Base-by-base conservation (phyloP, 53 echinoderm and acorn worm genomes). In the Temnopleurus reevesii region DNA sequence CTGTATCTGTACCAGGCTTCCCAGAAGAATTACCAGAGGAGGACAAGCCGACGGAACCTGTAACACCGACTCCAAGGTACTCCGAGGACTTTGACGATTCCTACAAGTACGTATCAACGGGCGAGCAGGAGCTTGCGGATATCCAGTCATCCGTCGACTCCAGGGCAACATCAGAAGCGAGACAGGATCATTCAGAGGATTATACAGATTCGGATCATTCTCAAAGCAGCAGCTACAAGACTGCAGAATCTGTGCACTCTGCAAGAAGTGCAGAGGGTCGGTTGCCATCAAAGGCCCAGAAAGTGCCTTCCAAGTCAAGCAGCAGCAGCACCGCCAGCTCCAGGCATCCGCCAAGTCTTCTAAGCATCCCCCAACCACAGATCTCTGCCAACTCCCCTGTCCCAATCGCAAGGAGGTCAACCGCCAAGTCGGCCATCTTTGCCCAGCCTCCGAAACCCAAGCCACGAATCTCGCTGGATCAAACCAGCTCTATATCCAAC, bases 371-470 rank as follows among this genome's bases (percentile, higher is more conserved):
- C 9, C 87, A 94, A 61, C 94, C 94, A 8, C 86, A 92, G 82
- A 86, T 92, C 47, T 94, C 94, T 4, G 91, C 92, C 58, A 92
- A 91, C 44, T 94, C 94, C 12, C 94, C 94, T 17, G 63, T 94
- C 35, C 94, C 92, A 5, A 53, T 90, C 5, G 79, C 91, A 15
- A 77, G 88, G 21, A 81, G 55, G 21, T 87, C 88, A 35, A 76
- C 61, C 36, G 86, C 87, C 33, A 85, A 89, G 33, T 59, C 90
- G 24, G 84, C 81, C 12, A 53, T 47, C 29, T 29, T 45, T 36
- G 77, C 24, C 31, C 93, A 81, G 15, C 60, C 41, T 65, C 93
- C 93, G 18, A 83, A 91, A 38, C 93, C 93, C 19, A 91, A 81
- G 77, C 93, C 93, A 36, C 89, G 93, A 43, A 60, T 77, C 21